Base-by-base conservation (phyloP, 1,140 invertebrate genomes). In the Drosophila lacteicornis region DNA sequence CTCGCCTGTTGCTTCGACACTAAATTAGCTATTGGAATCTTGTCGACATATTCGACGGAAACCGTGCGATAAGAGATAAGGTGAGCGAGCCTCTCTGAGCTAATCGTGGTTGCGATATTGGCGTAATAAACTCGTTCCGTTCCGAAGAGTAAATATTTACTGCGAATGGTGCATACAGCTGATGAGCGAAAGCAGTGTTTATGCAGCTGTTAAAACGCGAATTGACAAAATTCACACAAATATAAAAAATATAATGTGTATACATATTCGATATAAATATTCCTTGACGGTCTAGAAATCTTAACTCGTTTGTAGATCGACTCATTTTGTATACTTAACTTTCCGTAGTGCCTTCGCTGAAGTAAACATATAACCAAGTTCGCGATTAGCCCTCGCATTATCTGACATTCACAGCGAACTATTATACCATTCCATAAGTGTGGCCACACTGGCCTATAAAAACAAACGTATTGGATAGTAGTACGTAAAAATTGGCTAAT, bases 41-140 rank as follows among this genome's bases (percentile, higher is more conserved):
- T 49, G 59, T 25, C 49, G 59, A 76, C 75, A 79, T 77, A 46
- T 30, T 82, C 9, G n/a, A 79, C 57, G 55, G 63, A 59, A 65
- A 62, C 51, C 43, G 68, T 51, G 49, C 76, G 80, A 85, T 85
- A 86, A 83, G 79, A 71, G 84, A 86, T 86, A 88, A 83, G 84
- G 63, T 40, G 67, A 42, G 49, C 82, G 80, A 70, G 82, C 82
- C 82, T 75, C 47, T 56, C 56, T 58, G 58, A 30, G 50, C 38
- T 50, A 55, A 66, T 73, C 42, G 42, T 43, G 2, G 4, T 45
- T 67, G 27, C 38, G 40, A 38, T 36, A 40, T 55, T 11, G 38
- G 40, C 33, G 12, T 57, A 58, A 19, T 45, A 76, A 79, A 71
- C 73, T 47, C 42, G 82, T 85, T 80, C 36, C 9, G 6, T 33